Percentiles rank a stretch among this genome's conserved stretches.
phyloP scores from a whole-genome alignment of 2,797 vertebrate genomes.

The Paguma larvata region DNA sequence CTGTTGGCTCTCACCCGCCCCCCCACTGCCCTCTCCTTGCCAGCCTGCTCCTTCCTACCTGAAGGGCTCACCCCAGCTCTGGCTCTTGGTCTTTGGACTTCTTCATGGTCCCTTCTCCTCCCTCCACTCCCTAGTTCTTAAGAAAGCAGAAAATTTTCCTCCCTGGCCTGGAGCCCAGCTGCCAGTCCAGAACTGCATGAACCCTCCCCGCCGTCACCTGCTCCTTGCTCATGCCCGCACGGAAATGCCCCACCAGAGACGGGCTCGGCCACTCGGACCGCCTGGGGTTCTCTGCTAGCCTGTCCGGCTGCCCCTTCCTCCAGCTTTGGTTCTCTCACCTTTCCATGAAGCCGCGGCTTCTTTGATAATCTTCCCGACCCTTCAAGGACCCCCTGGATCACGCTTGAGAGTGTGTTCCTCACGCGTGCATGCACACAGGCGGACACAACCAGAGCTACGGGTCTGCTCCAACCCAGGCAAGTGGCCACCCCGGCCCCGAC shows the following conservation, averaged over 20 bases:
- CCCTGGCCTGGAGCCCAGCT: not conserved
- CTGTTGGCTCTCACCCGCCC: not conserved
- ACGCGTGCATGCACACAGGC: accelerated
- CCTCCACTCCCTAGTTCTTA: not conserved
- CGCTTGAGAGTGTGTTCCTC: not conserved
- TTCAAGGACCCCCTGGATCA: not conserved
- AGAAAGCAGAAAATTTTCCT: constrained; percentile 29
- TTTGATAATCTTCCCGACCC: not conserved
- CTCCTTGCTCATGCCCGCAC: not conserved
- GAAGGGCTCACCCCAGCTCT: not conserved
- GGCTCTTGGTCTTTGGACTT: not conserved
- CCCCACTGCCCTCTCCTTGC: not conserved
- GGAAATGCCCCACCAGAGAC: not conserved
- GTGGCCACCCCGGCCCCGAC: not conserved
- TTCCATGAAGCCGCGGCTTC: not conserved
- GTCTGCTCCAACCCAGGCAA: not conserved
- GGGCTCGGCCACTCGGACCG: accelerated
- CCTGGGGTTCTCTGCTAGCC: not conserved
- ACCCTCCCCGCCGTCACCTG: not conserved
- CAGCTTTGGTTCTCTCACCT: not conserved
- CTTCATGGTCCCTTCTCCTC: not conserved
- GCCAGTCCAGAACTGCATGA: not conserved
- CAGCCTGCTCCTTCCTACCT: not conserved
- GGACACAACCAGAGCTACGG: not conserved
- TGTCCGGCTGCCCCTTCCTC: not conserved